phyloP scores from a whole-genome alignment of 2,888 invertebrate genomes.

The Lumbricus terrestris region DNA sequence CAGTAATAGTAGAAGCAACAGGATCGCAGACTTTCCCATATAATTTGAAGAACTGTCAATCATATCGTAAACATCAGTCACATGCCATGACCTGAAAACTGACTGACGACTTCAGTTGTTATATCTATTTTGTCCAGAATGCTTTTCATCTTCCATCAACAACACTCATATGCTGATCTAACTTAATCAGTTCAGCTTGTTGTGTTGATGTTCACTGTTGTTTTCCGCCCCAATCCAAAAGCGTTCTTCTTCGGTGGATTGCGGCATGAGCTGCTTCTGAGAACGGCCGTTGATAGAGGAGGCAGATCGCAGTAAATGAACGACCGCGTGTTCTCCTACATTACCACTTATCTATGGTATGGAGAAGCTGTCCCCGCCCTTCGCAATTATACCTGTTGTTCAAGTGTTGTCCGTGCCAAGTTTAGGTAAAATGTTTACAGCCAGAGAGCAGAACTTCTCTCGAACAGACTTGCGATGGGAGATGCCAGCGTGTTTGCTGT shows the following conservation, averaged over 20 bases:
- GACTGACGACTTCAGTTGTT: not conserved
- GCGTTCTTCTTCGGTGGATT: too few relatives aligned
- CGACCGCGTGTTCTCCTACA: not conserved
- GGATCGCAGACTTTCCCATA: not conserved
- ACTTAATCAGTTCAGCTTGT: not conserved
- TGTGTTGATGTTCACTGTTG: not conserved
- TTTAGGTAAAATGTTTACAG: slow-evolving; percentile 3
- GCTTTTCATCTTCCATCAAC: not conserved
- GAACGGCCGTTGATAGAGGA: not conserved
- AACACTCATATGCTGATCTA: not conserved
- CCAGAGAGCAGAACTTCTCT: not conserved
- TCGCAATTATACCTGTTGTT: not conserved
- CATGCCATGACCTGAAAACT: not conserved
- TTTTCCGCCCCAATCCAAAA: not conserved
- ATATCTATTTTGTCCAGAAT: not conserved
- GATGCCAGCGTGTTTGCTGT: not conserved
- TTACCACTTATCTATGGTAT: not conserved
- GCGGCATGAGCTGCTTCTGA: not conserved
- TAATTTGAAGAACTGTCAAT: not conserved
- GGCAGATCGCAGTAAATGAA: not conserved
- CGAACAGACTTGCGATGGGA: not conserved
- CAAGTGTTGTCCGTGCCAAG: not conserved
- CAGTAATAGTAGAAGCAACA: not conserved
- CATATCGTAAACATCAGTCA: not conserved
- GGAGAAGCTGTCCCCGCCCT: not conserved